These are phyloP conservation scores for Delia radicum DNA, from an alignment of 1,140 invertebrate genomes.

Conservation along the genomic window DNA sequence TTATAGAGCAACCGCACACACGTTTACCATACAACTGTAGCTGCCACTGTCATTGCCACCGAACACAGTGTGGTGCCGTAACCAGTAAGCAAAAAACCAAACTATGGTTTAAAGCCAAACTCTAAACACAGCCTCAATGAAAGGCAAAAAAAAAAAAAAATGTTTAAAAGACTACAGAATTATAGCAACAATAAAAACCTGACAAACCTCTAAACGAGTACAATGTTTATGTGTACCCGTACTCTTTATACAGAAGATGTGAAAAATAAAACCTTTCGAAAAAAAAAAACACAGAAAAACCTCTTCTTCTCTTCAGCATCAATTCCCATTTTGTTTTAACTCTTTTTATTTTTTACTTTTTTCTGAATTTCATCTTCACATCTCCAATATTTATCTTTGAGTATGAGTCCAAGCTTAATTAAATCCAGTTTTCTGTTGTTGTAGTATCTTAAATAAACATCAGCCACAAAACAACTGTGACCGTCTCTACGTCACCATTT, in stretches of 20 bases:
- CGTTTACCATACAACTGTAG: slow-evolving; percentile 50
- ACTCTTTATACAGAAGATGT: neutral
- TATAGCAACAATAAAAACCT: neutral
- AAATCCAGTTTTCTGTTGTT: slow-evolving; percentile 54
- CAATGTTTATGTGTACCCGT: neutral
- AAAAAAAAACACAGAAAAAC: too few species aligned
- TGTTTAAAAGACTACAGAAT: too few species aligned
- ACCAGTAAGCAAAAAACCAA: neutral
- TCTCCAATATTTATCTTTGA: slow-evolving; percentile 28
- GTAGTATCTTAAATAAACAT: slow-evolving; percentile 29
- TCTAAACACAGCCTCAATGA: slow-evolving; percentile 9
- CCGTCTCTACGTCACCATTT: slow-evolving; percentile 3
- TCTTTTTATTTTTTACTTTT: slow-evolving; percentile 30
- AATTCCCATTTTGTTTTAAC: slow-evolving; percentile 43
- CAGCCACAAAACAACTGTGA: too few species aligned
- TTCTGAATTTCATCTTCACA: slow-evolving; percentile 31
- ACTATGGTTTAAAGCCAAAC: neutral
- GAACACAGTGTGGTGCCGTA: slow-evolving; percentile 55
- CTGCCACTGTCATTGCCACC: slow-evolving; percentile 57
- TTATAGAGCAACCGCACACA: slow-evolving; percentile 34
- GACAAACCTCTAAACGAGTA: neutral
- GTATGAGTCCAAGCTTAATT: slow-evolving; percentile 33
- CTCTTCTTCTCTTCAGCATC: slow-evolving; percentile 30
- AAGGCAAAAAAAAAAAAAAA: neutral
- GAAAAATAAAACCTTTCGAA: slow-evolving; percentile 2